Percentiles rank a stretch among this genome's conserved stretches.
These are phyloP conservation scores for Potamilus streckersoni DNA, from an alignment of 1,140 invertebrate species.

Conservation along the genomic window DNA sequence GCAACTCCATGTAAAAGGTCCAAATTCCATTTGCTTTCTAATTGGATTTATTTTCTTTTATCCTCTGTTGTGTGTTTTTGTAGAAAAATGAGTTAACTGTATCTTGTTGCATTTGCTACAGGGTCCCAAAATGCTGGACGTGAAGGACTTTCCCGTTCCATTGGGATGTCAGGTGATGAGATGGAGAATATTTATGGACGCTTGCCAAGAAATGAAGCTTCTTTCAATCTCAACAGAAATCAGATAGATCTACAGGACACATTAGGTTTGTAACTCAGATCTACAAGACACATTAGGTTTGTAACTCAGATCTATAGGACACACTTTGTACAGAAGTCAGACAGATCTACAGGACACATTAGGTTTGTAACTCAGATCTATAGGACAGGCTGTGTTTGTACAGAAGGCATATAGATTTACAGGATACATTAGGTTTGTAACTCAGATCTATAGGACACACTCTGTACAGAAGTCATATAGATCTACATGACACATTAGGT, in stretches of 20 bases:
- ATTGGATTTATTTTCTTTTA: no score
- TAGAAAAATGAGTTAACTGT: no score
- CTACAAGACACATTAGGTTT: conserved; percentile 38
- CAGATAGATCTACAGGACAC: conserved; percentile 52
- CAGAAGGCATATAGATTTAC: conserved; percentile 51
- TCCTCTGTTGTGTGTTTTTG: no score
- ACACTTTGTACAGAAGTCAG: conserved; percentile 57
- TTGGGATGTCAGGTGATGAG: conserved; percentile 34
- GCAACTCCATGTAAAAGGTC: no score
- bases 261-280: conserved; percentile 24
- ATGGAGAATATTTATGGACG: conserved; percentile 57
- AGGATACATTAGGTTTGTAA: conserved; percentile 37
- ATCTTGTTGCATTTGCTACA: no score
- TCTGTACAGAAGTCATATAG: conserved; percentile 58
- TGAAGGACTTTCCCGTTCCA: background rate
- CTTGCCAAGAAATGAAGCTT: conserved; percentile 50
- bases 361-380: conserved; percentile 18
- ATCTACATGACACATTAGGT: conserved; percentile 41
- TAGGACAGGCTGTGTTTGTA: conserved; percentile 57
- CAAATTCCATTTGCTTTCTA: no score
- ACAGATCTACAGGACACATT: conserved; percentile 46
- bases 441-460: conserved; percentile 15
- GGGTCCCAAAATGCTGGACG: no score
- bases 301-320: conserved; percentile 17
- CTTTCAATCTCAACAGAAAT: conserved; percentile 55